Evolutionary conservation across 2,797 vertebrate genomes (phyloP).

Genomic region (Allobates femoralis): DNA sequence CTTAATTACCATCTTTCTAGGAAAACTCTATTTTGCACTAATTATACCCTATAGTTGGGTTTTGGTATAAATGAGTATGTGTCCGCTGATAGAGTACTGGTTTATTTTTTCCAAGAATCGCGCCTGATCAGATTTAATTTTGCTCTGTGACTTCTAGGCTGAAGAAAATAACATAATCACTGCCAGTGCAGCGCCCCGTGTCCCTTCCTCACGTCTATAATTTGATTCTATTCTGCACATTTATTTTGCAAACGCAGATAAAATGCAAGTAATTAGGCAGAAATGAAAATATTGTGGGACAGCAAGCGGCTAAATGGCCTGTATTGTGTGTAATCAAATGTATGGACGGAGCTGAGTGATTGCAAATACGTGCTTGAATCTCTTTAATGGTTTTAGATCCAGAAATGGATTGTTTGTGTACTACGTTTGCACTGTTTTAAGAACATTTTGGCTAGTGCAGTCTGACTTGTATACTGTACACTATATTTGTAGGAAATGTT

Average conservation of each 20-base stretch:
- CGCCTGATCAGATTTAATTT: conserved; percentile 24
- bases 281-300: conserved; percentile 23
- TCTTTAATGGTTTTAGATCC: not conserved
- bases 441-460: too few relatives aligned
- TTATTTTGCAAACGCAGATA: conserved; percentile 1
- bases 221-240: not conserved
- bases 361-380: not conserved
- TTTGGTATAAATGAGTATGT: not conserved
- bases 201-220: conserved; percentile 3
- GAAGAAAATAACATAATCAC: conserved; percentile 24
- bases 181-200: not conserved
- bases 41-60: conserved; percentile 1
- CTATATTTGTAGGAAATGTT: too few relatives aligned
- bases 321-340: not conserved
- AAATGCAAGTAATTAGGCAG: not conserved
- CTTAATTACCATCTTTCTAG: conserved; percentile 34
- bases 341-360: not conserved
- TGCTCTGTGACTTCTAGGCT: conserved; percentile 34
- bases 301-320: conserved; percentile 11
- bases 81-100: conserved; percentile 9
- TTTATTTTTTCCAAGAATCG: conserved; percentile 48
- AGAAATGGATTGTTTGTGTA: too few relatives aligned
- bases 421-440: too few relatives aligned
- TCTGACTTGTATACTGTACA: too few relatives aligned
- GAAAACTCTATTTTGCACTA: conserved; percentile 28